phyloP scores from a whole-genome alignment of 2,113 vertebrate species.

The Pimephales promelas region DNA sequence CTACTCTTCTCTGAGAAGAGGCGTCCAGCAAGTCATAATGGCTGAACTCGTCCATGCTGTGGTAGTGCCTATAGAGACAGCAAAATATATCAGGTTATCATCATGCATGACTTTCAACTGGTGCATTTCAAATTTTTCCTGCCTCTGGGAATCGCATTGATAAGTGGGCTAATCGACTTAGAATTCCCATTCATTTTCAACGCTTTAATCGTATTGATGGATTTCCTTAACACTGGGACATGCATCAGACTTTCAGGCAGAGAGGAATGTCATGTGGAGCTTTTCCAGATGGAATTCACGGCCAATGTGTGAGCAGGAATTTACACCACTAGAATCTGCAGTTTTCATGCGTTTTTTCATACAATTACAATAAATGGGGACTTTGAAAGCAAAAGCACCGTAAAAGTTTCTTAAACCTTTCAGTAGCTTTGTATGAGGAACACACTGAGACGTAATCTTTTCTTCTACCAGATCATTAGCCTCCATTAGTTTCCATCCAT shows the following conservation, averaged over 20 bases:
- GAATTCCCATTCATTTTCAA: neutral
- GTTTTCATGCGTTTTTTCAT: neutral
- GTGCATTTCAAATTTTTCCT: neutral
- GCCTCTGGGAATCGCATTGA: neutral
- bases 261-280: neutral
- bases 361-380: neutral
- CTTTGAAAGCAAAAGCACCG: neutral
- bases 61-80: slow-evolving; percentile 82
- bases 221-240: neutral
- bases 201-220: neutral
- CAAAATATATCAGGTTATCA: neutral
- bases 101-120: neutral
- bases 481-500: too few relatives aligned
- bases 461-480: neutral
- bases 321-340: neutral
- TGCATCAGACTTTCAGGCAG: neutral
- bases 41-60: slow-evolving; percentile 99
- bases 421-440: neutral
- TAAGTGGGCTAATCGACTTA: neutral
- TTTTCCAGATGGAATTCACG: slow-evolving; percentile 1
- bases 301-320: neutral
- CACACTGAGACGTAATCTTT: neutral
- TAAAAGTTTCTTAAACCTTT: neutral
- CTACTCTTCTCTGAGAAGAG: slow-evolving; percentile 84
- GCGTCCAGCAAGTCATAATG: slow-evolving; percentile 94